Evolutionary conservation across 2,888 invertebrate species (phyloP), one percentile per base, ranked within the genome.

Genomic region (Eumerus sabulonum): DNA sequence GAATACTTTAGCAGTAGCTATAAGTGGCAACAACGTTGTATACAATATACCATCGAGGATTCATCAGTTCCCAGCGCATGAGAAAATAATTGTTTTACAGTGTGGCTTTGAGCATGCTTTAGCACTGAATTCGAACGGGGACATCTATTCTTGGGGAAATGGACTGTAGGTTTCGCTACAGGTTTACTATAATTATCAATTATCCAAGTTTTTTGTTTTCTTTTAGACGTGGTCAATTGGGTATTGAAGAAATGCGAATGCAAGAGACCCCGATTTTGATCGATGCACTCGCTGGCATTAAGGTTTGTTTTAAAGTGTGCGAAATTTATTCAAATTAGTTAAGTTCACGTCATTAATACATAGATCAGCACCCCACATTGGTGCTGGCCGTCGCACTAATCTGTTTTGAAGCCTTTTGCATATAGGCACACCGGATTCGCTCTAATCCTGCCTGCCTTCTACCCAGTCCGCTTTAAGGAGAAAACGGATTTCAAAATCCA

Each of bases 91-190:
- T 62, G 92, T 94, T 84, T 86, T 96, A 36, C 90, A 91, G 59
- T 94, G 95, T 88, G 97, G 97, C 0, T 92, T 93, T 86, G 96
- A 97, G 86, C 97, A 97, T 88, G 92, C 91, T 40, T 85, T 97
- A 11, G 84, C 95, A 56, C 90, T 97, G 7, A 93, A 94, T 56
- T 90, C 90, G 56, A 89, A 90, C 84, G 96, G 96, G 0, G 91
- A 91, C 84, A 91, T 97, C n/a, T 96, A 93, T 84, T 92, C 93
- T 2, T 95, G 93, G 92, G 97, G 97, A 45, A 92, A 92, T 86
- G 96, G 96, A 84, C 93, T 95, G 96, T 96, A 90, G 85, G 86
- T 27, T 27, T 27, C 3, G 3, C 7, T 84, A 51, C 9, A 48
- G 16, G 9, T 19, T 35, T 19, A 0, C 1, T 13, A 50, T 17